Evolutionary conservation across 2,797 vertebrate species (phyloP).

Genomic region (Lacerta bilineata): DNA sequence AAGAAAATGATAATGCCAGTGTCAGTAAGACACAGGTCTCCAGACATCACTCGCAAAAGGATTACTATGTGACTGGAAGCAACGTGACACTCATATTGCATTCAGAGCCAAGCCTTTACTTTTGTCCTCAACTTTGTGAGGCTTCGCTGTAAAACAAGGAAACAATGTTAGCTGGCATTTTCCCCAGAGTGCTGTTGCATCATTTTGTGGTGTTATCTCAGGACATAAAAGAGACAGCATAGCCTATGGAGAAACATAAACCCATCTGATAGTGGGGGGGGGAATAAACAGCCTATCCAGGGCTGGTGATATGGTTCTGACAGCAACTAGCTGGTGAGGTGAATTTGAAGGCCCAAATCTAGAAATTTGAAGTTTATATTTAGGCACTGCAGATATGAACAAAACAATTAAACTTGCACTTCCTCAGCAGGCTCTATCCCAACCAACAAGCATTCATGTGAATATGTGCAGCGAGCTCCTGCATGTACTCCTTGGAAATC

Average conservation of each 20-base stretch:
- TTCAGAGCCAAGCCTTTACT: slow-evolving; percentile 33
- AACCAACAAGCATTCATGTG: background rate
- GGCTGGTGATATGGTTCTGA: slow-evolving; percentile 25
- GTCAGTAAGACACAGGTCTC: background rate
- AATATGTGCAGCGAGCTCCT: background rate
- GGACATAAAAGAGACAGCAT: background rate
- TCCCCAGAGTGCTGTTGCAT: slow-evolving; percentile 10
- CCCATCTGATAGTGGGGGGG: background rate
- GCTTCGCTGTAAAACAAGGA: slow-evolving; percentile 32
- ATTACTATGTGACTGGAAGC: background rate
- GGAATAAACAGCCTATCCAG: slow-evolving; percentile 23
- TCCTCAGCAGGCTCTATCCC: background rate
- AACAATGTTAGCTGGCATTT: slow-evolving; percentile 15
- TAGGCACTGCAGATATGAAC: slow-evolving; percentile 53
- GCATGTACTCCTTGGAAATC: background rate
- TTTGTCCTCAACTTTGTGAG: slow-evolving; percentile 48
- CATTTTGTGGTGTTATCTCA: slow-evolving; percentile 16
- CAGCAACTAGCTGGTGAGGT: slow-evolving; percentile 65
- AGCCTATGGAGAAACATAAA: background rate
- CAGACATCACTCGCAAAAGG: background rate
- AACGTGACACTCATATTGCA: slow-evolving; percentile 18
- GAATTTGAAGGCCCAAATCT: slow-evolving; percentile 19
- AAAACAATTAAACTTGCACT: slow-evolving; percentile 50
- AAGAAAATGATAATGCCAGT: slow-evolving; percentile 9
- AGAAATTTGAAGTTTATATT: slow-evolving; percentile 61